Percentiles rank a stretch among this genome's conserved stretches.
Evolutionary conservation across 1,140 invertebrate genomes (phyloP).

Genomic region (Halyomorpha halys): DNA sequence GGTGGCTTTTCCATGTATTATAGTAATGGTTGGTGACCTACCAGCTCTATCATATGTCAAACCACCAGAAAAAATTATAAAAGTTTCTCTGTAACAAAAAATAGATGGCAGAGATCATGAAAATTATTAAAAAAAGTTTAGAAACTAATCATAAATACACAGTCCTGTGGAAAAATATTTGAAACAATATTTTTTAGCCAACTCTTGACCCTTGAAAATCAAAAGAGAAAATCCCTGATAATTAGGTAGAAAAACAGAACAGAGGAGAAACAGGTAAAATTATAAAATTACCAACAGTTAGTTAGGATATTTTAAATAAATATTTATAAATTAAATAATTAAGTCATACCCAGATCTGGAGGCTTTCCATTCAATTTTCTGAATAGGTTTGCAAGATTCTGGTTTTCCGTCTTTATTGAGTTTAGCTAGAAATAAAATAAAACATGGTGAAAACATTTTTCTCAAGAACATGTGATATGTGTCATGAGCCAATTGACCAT

Average conservation of each 20-base stretch:
- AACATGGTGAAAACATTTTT: neutral
- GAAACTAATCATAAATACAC: too few relatives aligned
- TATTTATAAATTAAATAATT: neutral
- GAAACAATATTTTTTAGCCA: too few relatives aligned
- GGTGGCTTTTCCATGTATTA: conserved; percentile 88
- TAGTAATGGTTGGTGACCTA: conserved; percentile 86
- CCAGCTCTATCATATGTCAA: conserved; percentile 80
- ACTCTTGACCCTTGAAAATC: too few relatives aligned
- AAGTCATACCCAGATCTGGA: conserved; percentile 69
- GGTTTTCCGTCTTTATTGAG: conserved; percentile 74
- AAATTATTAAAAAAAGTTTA: neutral
- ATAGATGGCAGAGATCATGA: neutral
- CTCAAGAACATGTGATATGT: too few relatives aligned
- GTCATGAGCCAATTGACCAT: too few relatives aligned
- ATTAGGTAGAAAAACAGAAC: too few relatives aligned
- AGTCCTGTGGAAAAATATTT: too few relatives aligned
- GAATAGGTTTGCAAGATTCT: conserved; percentile 82
- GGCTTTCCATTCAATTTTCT: conserved; percentile 91
- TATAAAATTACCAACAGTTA: too few relatives aligned
- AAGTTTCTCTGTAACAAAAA: conserved; percentile 56
- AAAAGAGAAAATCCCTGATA: too few relatives aligned
- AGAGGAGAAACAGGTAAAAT: too few relatives aligned
- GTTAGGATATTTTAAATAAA: too few relatives aligned
- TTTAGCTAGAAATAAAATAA: conserved; percentile 57
- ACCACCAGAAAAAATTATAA: conserved; percentile 91